Conservation (phyloP, 2,797 vertebrate species). For the Champsocephalus gunnari region DNA sequence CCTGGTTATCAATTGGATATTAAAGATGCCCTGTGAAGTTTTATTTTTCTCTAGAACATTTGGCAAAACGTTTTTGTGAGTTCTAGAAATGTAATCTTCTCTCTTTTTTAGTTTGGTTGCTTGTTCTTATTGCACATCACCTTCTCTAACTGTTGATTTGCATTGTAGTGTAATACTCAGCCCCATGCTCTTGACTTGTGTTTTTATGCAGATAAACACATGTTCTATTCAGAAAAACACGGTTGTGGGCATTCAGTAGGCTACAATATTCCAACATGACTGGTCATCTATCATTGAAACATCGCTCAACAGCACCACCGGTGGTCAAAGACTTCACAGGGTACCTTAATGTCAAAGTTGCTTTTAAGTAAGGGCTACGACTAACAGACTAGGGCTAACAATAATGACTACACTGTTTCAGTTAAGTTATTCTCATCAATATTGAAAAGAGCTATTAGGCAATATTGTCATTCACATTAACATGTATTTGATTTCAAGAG, state of each 20-base stretch:
- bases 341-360: constrained; percentile 10
- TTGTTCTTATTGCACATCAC: not conserved
- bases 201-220: not conserved
- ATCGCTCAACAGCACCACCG: constrained; percentile 6
- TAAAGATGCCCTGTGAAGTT: constrained; percentile 22
- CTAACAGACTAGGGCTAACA: constrained; percentile 9
- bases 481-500: not conserved
- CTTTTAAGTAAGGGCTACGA: constrained; percentile 37
- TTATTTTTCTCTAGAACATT: not conserved
- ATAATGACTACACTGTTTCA: not conserved
- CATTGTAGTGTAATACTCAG: not conserved
- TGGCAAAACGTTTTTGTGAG: not conserved
- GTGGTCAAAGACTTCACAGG: constrained; percentile 17
- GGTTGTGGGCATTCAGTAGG: not conserved
- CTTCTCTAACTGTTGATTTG: not conserved
- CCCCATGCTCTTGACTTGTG: not conserved
- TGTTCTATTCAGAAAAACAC: too few relatives aligned
- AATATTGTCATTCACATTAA: not conserved
- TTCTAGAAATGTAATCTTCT: not conserved
- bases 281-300: not conserved
- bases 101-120: not conserved
- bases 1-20: not conserved
- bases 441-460: not conserved
- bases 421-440: not conserved
- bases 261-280: not conserved